phyloP scores from a whole-genome alignment of 2,888 invertebrate genomes.

The Glaucopsyche alexis region DNA sequence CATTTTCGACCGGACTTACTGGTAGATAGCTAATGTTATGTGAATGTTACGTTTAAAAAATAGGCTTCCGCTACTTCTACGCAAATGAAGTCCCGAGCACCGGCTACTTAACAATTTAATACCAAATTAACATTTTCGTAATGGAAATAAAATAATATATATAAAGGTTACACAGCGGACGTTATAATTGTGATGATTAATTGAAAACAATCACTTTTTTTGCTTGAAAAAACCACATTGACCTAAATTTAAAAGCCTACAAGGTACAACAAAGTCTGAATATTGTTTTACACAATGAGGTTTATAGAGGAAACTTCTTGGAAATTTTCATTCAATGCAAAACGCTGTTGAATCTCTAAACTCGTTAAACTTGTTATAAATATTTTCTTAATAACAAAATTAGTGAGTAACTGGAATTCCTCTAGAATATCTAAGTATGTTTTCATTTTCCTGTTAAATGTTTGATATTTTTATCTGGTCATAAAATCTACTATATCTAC shows the following conservation, averaged over 20 bases:
- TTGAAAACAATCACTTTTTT: constrained; percentile 12
- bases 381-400: neutral
- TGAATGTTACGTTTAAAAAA: too few species aligned
- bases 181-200: neutral
- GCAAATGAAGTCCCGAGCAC: too few species aligned
- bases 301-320: neutral
- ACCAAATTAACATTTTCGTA: neutral
- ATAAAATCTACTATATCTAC: too few species aligned
- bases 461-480: neutral
- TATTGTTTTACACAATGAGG: neutral
- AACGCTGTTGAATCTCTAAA: neutral
- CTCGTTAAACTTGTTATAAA: neutral
- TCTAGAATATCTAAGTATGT: neutral
- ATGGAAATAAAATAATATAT: constrained; percentile 7
- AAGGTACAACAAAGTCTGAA: neutral
- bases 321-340: constrained; percentile 10
- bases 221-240: neutral
- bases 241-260: constrained; percentile 8
- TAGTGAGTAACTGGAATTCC: neutral
- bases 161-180: neutral
- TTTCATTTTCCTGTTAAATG: neutral
- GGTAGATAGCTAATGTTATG: too few species aligned
- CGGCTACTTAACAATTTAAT: too few species aligned
- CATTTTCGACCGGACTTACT: too few species aligned
- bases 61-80: too few species aligned